Evolutionary conservation across 2,888 invertebrate genomes (phyloP).

Genomic region (Dryobotodes eremita): DNA sequence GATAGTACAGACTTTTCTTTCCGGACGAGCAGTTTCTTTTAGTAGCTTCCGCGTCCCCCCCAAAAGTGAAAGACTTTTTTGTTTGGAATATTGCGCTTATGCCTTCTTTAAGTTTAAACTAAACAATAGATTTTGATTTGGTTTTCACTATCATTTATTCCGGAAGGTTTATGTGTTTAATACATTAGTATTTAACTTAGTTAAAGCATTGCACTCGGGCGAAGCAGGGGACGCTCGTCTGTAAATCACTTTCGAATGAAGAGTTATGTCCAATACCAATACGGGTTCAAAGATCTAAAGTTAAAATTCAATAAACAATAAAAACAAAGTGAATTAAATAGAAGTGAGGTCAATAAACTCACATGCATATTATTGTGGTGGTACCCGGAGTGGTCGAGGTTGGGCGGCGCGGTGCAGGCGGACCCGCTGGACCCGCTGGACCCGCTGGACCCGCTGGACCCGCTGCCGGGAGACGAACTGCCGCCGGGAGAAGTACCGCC

Average conservation of each 20-base stretch:
- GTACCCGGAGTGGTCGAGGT: conserved; percentile 59
- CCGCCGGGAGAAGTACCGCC: conserved; percentile 70
- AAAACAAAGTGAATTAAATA: not conserved
- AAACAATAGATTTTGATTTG: not conserved
- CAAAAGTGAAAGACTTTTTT: too few relatives aligned
- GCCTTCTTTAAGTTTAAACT: too few relatives aligned
- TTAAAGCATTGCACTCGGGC: not conserved
- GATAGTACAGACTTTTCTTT: too few relatives aligned
- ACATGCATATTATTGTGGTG: conserved; percentile 43
- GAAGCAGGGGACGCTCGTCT: not conserved
- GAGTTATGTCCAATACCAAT: too few relatives aligned
- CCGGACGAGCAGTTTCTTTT: too few relatives aligned
- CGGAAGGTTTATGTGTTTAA: not conserved
- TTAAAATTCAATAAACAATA: not conserved
- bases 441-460: conserved; percentile 56
- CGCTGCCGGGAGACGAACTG: conserved; percentile 73
- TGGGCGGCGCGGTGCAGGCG: conserved; percentile 63
- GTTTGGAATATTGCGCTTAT: too few relatives aligned
- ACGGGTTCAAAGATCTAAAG: not conserved
- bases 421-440: conserved; percentile 67
- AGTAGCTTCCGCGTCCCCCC: too few relatives aligned
- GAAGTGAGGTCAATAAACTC: not conserved
- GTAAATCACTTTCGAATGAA: not conserved
- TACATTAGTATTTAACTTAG: too few relatives aligned
- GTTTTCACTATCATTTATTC: not conserved